Conservation (phyloP, 2,888 invertebrate species). For the Pterostichus madidus region DNA sequence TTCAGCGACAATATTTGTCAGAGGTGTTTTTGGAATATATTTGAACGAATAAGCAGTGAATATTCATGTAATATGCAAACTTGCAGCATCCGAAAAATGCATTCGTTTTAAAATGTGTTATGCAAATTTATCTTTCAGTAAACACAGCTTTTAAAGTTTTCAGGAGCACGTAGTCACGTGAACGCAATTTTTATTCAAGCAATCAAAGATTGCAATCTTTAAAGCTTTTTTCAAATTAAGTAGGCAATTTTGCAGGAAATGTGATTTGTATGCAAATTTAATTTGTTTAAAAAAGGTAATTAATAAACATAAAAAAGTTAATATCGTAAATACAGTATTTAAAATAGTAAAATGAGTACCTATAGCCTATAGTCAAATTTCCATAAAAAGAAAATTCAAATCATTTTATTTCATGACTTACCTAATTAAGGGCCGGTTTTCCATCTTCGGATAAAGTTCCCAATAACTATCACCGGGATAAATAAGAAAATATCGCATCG, state of each 20-base stretch:
- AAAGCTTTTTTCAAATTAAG: constrained; percentile 1
- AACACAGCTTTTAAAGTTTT: background rate
- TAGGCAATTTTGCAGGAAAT: background rate
- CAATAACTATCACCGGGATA: too few species aligned
- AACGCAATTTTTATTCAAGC: background rate
- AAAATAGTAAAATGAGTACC: too few species aligned
- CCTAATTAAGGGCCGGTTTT: too few species aligned
- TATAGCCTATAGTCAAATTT: too few species aligned
- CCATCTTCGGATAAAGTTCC: too few species aligned
- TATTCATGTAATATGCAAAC: constrained; percentile 26
- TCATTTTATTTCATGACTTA: too few species aligned
- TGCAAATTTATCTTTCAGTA: constrained; percentile 16
- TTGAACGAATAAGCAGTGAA: background rate
- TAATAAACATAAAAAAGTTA: too few species aligned
- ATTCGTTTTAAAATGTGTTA: constrained; percentile 24
- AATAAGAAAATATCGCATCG: too few species aligned
- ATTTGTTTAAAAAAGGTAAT: too few species aligned
- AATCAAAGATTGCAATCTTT: constrained; percentile 7
- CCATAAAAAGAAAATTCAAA: too few species aligned
- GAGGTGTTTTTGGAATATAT: background rate
- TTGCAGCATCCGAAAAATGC: constrained; percentile 11
- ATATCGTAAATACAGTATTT: too few species aligned
- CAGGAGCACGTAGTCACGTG: constrained; percentile 3
- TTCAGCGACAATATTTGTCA: background rate
- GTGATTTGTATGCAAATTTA: too few species aligned